phyloP scores from a whole-genome alignment of 23 tunicate species.

The Aplidium turbinatum region DNA sequence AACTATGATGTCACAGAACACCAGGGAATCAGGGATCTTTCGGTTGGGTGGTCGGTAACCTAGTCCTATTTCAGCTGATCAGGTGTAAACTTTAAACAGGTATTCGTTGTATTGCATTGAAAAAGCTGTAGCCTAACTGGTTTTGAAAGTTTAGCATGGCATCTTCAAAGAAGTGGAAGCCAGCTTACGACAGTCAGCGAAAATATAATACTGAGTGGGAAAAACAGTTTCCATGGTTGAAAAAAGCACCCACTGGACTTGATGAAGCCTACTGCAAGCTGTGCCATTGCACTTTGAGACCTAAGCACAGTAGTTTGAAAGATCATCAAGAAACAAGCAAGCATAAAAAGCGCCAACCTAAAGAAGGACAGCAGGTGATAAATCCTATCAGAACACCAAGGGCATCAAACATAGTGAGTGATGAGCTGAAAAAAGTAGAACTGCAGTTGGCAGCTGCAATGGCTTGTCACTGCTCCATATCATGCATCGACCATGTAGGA shows the following conservation, averaged over 20 bases:
- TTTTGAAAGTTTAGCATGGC: no score
- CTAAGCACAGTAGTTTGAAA: not conserved
- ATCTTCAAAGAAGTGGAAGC: conserved; percentile 49
- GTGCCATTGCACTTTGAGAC: not conserved
- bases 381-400: conserved; percentile 12
- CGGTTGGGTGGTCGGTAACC: no score
- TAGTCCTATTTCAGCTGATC: no score
- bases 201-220: conserved; percentile 11
- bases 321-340: conserved; percentile 15
- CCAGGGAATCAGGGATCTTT: no score
- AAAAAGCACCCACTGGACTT: not conserved
- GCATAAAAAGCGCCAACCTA: conserved; percentile 18
- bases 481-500: conserved; percentile 19
- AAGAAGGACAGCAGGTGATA: conserved; percentile 17
- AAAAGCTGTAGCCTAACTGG: no score
- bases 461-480: conserved; percentile 28
- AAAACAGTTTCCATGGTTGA: conserved; percentile 3
- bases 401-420: no score
- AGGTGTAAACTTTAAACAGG: no score
- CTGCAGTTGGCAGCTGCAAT: conserved; percentile 21
- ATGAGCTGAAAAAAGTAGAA: conserved; percentile 1
- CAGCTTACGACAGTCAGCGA: conserved; percentile 29
- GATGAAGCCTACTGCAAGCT: no score
- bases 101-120: no score
- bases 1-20: no score